These are phyloP conservation scores for Zapornia atra DNA, from an alignment of 2,113 vertebrate genomes.

Conservation along the genomic window DNA sequence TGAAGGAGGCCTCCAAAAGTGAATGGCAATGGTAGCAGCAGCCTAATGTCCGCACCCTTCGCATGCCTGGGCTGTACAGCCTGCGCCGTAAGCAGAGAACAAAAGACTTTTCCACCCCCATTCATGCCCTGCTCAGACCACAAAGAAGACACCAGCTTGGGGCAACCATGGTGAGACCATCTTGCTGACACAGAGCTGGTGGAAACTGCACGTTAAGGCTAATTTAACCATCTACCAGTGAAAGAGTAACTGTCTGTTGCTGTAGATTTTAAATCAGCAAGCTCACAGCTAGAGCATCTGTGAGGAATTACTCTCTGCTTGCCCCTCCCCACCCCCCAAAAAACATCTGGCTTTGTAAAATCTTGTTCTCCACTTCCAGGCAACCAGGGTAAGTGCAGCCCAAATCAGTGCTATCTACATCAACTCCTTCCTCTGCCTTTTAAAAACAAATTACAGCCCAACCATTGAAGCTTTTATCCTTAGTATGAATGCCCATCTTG, in stretches of 20 bases:
- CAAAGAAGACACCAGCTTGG: background rate
- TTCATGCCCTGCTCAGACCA: background rate
- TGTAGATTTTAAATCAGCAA: background rate
- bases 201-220: background rate
- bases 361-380: background rate
- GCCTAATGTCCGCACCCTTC: fast-evolving
- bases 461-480: background rate
- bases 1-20: background rate
- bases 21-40: background rate
- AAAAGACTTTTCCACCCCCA: background rate
- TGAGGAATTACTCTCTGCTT: constrained; percentile 7
- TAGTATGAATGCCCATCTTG: background rate
- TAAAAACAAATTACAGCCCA: background rate
- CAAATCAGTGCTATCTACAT: background rate
- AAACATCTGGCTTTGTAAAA: constrained; percentile 14
- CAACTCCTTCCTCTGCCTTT: background rate
- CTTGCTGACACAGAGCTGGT: background rate
- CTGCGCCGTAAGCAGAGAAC: background rate
- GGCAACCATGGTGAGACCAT: background rate
- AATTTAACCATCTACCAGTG: background rate
- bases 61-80: fast-evolving
- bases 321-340: background rate
- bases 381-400: background rate
- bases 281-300: background rate
- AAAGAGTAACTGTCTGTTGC: background rate